Base-by-base conservation (phyloP, 2,113 vertebrate species). In the Lophotis ruficrista region DNA sequence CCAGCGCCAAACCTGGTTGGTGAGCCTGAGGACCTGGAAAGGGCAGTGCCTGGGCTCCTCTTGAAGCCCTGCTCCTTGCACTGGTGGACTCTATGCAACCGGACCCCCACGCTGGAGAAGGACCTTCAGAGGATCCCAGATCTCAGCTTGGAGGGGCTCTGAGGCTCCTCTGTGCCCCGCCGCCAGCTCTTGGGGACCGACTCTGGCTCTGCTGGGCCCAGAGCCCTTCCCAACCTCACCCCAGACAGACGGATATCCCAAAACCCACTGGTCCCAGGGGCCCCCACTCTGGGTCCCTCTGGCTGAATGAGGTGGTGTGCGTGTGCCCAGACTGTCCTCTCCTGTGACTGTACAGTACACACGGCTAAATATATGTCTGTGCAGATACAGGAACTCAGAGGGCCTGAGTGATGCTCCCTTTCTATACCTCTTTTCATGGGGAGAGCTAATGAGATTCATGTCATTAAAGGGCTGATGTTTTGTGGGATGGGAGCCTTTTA, bases 351-450 rank as follows among this genome's bases (percentile, higher is more conserved):
- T 96, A 95, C 79, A 91, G 96, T 97, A 97, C 97, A 97, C 92
- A 92, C 72, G 14, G 97, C 97, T 98, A 98, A 98, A 98, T 98
- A 98, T 97, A 98, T 89, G 95, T 96, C 96, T 97, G 75, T 96
- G 90, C 97, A 97, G 97, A 96, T 98, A 97, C 95, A 98, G 98
- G 96, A 98, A 93, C 97, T 94, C 95, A 97, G 96, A 97, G 94
- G 95, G 97, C 94, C 96, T 96, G 93, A 94, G 93, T 97, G 96
- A 97, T 97, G 95, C 96, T 97, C 97, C 96, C 95, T 98, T 97
- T 98, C 98, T 98, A 98, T 98, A 97, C 97, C 96, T 91, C 96
- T 98, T 98, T 98, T 98, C 98, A 98, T 98, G 93, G 89, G 91
- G 64, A 96, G 82, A 92, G 76, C 91, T 98, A 98, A 98, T 98